Conservation (phyloP, 2,113 vertebrate species). For the Mungos mungo region DNA sequence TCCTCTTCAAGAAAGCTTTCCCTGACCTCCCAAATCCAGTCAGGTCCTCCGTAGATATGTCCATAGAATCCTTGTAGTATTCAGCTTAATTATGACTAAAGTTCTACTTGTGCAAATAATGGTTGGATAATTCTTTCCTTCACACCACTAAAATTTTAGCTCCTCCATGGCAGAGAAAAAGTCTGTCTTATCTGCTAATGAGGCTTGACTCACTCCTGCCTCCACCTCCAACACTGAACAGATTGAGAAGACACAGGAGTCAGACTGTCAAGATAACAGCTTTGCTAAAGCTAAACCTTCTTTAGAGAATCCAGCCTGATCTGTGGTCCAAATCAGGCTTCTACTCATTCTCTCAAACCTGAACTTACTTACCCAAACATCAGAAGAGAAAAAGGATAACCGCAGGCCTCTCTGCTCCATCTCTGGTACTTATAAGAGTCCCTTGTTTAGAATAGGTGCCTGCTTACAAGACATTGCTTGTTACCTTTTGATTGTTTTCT, state of each 20-base stretch:
- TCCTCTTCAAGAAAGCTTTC: background rate
- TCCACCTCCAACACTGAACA: background rate
- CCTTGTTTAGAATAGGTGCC: background rate
- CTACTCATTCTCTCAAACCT: background rate
- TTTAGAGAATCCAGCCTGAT: background rate
- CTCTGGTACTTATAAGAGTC: background rate
- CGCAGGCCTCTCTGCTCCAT: background rate
- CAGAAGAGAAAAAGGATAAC: background rate
- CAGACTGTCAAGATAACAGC: background rate
- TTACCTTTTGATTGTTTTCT: background rate
- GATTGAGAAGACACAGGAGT: background rate
- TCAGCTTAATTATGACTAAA: background rate
- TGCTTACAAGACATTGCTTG: background rate
- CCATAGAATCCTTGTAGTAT: background rate
- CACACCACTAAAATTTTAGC: background rate
- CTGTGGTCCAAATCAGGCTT: background rate
- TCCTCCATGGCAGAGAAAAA: background rate
- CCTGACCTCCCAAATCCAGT: background rate
- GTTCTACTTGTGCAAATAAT: background rate
- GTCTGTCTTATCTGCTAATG: background rate
- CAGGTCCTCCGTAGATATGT: background rate
- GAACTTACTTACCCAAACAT: background rate
- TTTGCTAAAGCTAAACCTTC: background rate
- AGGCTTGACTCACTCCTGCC: background rate
- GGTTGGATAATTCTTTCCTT: background rate